phyloP scores from a whole-genome alignment of 2,797 vertebrate genomes.

The Oreochromis grahami region DNA sequence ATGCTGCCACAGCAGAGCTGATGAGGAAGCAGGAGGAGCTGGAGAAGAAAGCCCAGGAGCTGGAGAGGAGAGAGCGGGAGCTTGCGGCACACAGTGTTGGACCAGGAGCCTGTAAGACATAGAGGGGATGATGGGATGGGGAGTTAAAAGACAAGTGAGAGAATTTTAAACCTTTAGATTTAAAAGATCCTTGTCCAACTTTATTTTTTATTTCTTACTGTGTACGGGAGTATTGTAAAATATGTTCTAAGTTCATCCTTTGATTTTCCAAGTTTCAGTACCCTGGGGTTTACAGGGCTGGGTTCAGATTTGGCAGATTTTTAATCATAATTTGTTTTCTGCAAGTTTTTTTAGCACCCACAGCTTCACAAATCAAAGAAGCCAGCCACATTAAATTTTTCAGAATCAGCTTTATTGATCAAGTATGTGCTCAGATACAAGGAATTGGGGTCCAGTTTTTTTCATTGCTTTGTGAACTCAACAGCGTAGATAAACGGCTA shows the following conservation, averaged over 20 bases:
- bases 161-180: neutral
- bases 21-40: slow-evolving; percentile 93
- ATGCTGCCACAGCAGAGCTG: slow-evolving; percentile 83
- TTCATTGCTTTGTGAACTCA: accelerated
- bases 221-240: neutral
- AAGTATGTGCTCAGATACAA: neutral
- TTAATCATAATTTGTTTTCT: neutral
- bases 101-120: slow-evolving; percentile 74
- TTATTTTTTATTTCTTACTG: neutral
- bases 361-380: neutral
- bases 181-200: neutral
- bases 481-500: neutral
- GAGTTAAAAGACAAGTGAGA: neutral
- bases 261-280: neutral
- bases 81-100: slow-evolving; percentile 84
- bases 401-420: neutral
- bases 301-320: neutral
- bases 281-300: neutral
- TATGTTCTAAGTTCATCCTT: neutral
- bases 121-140: neutral
- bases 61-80: slow-evolving; percentile 91
- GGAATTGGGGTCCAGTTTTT: neutral
- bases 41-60: slow-evolving; percentile 88
- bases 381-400: neutral
- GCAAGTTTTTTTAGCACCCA: neutral